Conservation (phyloP, 2,888 invertebrate genomes). For the Apantesis nais region DNA sequence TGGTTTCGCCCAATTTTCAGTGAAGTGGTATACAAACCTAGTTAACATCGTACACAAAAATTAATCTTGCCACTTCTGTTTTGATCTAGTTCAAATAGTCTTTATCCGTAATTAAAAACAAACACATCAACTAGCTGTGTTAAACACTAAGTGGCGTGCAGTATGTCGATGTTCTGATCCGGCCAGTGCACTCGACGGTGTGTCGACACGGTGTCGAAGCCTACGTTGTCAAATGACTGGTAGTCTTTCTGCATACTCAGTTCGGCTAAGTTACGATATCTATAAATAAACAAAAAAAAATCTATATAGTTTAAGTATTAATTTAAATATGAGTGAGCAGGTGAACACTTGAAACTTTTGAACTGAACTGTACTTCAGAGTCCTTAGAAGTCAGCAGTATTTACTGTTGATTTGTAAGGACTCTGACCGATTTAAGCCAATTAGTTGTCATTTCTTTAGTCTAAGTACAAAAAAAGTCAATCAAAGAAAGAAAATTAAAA, state of each 20-base stretch:
- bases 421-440: too few relatives aligned
- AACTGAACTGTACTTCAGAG: too few relatives aligned
- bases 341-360: too few relatives aligned
- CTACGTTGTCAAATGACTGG: slow-evolving; percentile 86
- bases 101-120: background rate
- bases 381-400: too few relatives aligned
- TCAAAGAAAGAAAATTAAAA: too few relatives aligned
- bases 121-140: background rate
- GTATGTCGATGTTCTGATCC: slow-evolving; percentile 82
- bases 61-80: background rate
- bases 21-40: background rate
- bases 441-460: too few relatives aligned
- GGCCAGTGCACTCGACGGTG: slow-evolving; percentile 90
- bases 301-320: background rate
- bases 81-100: background rate
- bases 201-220: slow-evolving; percentile 88
- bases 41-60: background rate
- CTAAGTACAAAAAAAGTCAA: too few relatives aligned
- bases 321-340: background rate
- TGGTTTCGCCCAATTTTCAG: background rate
- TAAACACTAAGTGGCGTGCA: slow-evolving; percentile 54
- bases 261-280: slow-evolving; percentile 80
- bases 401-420: background rate
- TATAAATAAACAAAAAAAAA: slow-evolving; percentile 31
- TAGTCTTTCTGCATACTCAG: slow-evolving; percentile 81